phyloP scores from a whole-genome alignment of 2,113 vertebrate species.

The Mormyrus lacerda region DNA sequence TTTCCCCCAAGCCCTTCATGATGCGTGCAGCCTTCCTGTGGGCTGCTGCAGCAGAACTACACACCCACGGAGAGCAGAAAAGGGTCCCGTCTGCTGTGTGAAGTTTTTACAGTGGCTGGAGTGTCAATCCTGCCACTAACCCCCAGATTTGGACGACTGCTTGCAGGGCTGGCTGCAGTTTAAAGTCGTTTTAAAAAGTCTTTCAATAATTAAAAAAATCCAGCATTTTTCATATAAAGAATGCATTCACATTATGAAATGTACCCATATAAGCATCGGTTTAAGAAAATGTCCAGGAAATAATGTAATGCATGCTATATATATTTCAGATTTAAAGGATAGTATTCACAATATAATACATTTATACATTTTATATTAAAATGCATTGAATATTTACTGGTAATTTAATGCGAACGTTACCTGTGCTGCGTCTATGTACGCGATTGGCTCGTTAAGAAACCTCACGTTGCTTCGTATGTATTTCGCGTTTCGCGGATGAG shows the following conservation, averaged over 20 bases:
- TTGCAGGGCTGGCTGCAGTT: neutral
- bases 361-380: neutral
- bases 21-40: too few relatives aligned
- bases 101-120: too few relatives aligned
- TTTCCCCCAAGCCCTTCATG: too few relatives aligned
- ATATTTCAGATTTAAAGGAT: neutral
- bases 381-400: neutral
- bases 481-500: neutral
- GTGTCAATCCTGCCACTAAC: too few relatives aligned
- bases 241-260: neutral
- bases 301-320: neutral
- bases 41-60: too few relatives aligned
- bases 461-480: neutral
- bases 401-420: neutral
- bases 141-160: neutral
- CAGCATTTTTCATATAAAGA: neutral
- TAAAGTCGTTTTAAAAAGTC: neutral
- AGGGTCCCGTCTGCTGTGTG: too few relatives aligned
- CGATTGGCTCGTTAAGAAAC: neutral
- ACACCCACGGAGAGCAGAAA: too few relatives aligned
- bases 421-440: neutral
- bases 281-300: neutral
- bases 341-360: neutral
- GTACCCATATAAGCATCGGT: neutral
- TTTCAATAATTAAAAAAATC: neutral